Evolutionary conservation across 2,888 invertebrate genomes (phyloP).

Genomic region (Megalurothrips usitatus): DNA sequence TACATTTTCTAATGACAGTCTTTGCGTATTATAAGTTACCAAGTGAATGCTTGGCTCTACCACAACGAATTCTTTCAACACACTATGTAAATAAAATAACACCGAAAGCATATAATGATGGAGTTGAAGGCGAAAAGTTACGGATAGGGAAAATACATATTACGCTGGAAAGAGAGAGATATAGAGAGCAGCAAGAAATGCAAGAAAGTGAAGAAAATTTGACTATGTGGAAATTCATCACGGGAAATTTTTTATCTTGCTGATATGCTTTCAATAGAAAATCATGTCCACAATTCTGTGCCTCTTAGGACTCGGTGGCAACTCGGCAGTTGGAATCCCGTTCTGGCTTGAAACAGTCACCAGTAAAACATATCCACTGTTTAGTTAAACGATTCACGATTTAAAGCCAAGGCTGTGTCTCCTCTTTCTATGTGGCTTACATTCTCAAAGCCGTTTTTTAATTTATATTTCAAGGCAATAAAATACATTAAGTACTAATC

Average conservation of each 20-base stretch:
- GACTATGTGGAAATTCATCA: not conserved
- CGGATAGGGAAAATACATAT: not conserved
- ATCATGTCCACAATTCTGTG: not conserved
- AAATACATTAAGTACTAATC: too few species aligned
- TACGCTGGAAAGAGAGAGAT: too few species aligned
- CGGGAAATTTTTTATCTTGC: not conserved
- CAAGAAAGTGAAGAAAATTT: not conserved
- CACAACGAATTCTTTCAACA: not conserved
- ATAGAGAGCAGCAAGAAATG: not conserved
- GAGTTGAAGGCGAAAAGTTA: not conserved
- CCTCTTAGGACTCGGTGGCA: too few species aligned
- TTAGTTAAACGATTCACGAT: too few species aligned
- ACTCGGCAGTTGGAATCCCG: too few species aligned
- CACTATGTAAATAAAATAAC: not conserved
- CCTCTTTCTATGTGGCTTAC: too few species aligned
- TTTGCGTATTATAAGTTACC: not conserved
- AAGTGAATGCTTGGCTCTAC: not conserved
- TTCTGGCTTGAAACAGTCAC: too few species aligned
- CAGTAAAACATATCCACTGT: too few species aligned
- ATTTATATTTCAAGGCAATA: too few species aligned
- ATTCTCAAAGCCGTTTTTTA: too few species aligned
- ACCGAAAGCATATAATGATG: too few species aligned
- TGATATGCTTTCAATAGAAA: not conserved
- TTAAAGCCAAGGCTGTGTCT: too few species aligned
- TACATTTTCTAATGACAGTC: constrained; percentile 24